Evolutionary conservation across 2,113 vertebrate species (phyloP).

Genomic region (Carassius carassius): DNA sequence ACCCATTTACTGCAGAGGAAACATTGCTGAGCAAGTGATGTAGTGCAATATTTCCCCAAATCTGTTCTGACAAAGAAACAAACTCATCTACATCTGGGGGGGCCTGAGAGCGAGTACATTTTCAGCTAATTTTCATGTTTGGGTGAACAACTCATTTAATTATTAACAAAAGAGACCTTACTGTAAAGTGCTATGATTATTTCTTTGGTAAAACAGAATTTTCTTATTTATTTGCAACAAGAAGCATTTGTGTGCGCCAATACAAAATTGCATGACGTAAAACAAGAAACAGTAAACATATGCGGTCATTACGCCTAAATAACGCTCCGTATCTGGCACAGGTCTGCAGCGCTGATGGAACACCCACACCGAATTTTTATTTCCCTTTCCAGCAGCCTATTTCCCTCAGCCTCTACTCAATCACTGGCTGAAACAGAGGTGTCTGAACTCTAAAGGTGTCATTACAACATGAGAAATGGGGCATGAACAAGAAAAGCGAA

Average conservation of each 20-base stretch:
- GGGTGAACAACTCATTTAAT: neutral
- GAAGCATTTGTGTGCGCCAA: neutral
- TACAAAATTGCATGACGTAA: no score
- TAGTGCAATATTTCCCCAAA: neutral
- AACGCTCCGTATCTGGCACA: neutral
- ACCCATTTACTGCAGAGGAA: no score
- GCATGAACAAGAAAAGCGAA: neutral
- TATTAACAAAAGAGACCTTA: neutral
- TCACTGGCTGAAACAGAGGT: slow-evolving; percentile 15
- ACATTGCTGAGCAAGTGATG: no score
- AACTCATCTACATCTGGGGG: no score
- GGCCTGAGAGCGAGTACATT: no score
- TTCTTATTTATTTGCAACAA: neutral
- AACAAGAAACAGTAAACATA: neutral
- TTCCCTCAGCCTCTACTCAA: slow-evolving; percentile 6
- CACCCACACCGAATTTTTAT: slow-evolving; percentile 10
- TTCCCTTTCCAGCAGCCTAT: slow-evolving; percentile 23
- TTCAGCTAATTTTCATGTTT: neutral
- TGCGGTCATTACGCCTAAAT: neutral
- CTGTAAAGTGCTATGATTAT: neutral
- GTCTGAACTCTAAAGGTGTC: slow-evolving; percentile 27
- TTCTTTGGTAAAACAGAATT: neutral
- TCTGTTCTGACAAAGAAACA: neutral
- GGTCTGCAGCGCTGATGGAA: slow-evolving; percentile 1
- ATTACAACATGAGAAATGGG: neutral